phyloP scores from a whole-genome alignment of 1,140 invertebrate species.

The Conopomorpha cramerella region DNA sequence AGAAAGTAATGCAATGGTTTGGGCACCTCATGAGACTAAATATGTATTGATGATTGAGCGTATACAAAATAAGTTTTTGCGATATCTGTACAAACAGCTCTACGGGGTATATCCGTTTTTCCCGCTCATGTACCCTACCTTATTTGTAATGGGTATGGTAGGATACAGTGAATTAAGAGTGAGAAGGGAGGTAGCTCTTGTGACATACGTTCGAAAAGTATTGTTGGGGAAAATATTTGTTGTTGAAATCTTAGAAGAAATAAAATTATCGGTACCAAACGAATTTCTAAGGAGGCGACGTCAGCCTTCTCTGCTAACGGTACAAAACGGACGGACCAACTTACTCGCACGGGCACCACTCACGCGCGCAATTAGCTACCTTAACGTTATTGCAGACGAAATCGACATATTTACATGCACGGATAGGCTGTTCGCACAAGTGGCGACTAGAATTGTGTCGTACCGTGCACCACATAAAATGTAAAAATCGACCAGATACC shows the following conservation, averaged over 20 bases:
- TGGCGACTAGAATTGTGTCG: no score
- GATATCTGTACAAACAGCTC: not conserved
- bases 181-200: not conserved
- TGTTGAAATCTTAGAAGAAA: not conserved
- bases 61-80: not conserved
- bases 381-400: not conserved
- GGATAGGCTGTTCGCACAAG: not conserved
- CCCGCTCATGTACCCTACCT: constrained; percentile 1
- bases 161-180: not conserved
- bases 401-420: not conserved
- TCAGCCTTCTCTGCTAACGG: not conserved
- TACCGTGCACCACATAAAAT: no score
- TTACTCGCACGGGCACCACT: not conserved
- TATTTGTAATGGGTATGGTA: not conserved
- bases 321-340: not conserved
- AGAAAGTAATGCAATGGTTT: not conserved
- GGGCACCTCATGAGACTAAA: not conserved
- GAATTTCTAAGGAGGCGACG: not conserved
- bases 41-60: not conserved
- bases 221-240: not conserved
- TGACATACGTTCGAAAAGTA: not conserved
- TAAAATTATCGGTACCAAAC: not conserved
- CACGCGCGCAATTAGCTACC: not conserved
- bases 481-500: no score
- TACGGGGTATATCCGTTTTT: constrained; percentile 1